Evolutionary conservation across 2,888 invertebrate genomes (phyloP), one percentile per base, ranked within the genome.

Genomic region (Ashinkailepas kermadecensis): DNA sequence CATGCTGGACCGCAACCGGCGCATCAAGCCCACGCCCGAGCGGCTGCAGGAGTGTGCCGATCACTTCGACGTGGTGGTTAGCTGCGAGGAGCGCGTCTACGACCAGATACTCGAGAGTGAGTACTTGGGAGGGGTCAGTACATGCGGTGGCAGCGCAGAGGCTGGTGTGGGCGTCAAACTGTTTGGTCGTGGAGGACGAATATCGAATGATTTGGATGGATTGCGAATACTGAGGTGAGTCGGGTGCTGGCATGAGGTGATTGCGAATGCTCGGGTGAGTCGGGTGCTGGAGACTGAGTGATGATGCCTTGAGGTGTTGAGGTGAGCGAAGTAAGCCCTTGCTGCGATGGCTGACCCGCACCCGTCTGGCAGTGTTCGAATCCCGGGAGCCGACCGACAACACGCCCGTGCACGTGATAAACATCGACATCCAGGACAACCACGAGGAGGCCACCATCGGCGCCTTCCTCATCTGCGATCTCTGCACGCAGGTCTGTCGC

Each of bases 381-480:
- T 92, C 91, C 59, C 90, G 93, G 86, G 91, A 93, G 81, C 93
- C 94, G 0, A 91, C 92, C 81, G 91, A 93, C 85, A 95, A 94
- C 88, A 93, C 95, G 81, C 94, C 96, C 11, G 97, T 95, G 6
- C 99, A 99, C 89, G 92, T 99, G 78, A 93, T 99, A 82, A 99
- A 99, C 88, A 93, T 99, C 85, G 99, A 99, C 87, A 97, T 99
- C 86, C 97, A 96, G 88, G 99, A 99, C 89, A 99, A 99, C 89
- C 97, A 99, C 85, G 99, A 99, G 88, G 99, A 99, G 88, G 99
- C 99, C 0, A 96, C 99, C 7, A 93, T 99, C 86, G 99, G 99
- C 84, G 99, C 99, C 64, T 98, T 99, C 81, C 90, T 98, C 85
- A 97, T 99, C 85, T 95, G 95, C 88, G 98, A 99, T 88, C 91